Percentiles rank a stretch among this genome's conserved stretches.
These are phyloP conservation scores for Eucera pruinosa DNA, from an alignment of 2,888 invertebrate genomes.

Conservation along the genomic window DNA sequence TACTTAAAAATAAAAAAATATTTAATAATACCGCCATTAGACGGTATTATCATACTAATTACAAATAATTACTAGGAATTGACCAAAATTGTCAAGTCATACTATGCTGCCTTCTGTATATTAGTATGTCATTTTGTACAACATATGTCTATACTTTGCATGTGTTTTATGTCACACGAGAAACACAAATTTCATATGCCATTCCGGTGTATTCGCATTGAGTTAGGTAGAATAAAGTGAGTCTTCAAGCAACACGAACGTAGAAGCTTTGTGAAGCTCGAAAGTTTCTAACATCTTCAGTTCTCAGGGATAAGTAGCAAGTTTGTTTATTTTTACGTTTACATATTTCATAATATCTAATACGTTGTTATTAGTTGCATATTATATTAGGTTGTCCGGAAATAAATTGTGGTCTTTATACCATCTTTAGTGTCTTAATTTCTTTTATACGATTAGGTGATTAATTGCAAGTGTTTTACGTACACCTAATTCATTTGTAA, in stretches of 20 bases:
- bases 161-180: background rate
- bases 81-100: background rate
- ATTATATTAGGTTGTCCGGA: background rate
- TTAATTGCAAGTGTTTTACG: too few species aligned
- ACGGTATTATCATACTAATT: background rate
- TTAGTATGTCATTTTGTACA: background rate
- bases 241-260: background rate
- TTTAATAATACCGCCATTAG: too few species aligned
- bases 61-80: constrained; percentile 2
- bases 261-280: background rate
- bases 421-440: too few species aligned
- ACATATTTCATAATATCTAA: too few species aligned
- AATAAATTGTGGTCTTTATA: too few species aligned
- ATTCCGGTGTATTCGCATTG: too few species aligned
- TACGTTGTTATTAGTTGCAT: background rate
- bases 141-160: background rate
- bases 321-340: background rate
- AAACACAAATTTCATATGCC: background rate
- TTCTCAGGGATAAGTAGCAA: background rate
- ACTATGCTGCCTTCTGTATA: background rate
- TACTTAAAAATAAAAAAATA: too few species aligned
- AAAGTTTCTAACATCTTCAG: background rate
- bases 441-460: too few species aligned
- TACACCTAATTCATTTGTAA: too few species aligned
- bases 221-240: background rate